Evolutionary conservation across 2,113 vertebrate species (phyloP).

Genomic region (Spermophilus dauricus): DNA sequence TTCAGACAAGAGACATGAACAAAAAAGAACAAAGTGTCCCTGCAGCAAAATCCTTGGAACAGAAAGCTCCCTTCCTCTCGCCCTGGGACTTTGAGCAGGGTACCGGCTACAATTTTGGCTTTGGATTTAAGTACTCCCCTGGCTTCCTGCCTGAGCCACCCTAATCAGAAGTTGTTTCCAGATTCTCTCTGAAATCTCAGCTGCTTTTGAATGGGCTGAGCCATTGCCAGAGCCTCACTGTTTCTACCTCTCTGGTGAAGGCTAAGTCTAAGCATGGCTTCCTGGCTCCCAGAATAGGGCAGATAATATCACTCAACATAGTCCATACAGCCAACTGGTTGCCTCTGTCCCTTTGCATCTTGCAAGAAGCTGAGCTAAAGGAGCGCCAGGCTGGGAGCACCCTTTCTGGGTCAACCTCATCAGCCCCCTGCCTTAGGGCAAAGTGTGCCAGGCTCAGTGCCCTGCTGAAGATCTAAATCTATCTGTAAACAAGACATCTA

Average conservation of each 20-base stretch:
- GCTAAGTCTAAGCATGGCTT: not conserved
- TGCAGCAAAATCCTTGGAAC: not conserved
- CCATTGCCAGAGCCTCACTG: not conserved
- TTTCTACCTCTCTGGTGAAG: not conserved
- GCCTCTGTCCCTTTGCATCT: not conserved
- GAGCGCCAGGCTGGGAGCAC: not conserved
- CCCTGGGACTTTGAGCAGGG: not conserved
- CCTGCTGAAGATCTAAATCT: not conserved
- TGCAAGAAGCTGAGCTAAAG: not conserved
- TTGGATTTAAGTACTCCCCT: not conserved
- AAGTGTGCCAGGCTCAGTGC: not conserved
- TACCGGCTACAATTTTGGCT: not conserved
- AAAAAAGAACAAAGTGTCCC: not conserved
- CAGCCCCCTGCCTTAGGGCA: slow-evolving; percentile 22
- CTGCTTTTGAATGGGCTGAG: slow-evolving; percentile 22
- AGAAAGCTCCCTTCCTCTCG: not conserved
- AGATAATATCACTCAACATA: not conserved
- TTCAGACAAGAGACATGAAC: not conserved
- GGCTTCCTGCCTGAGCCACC: not conserved
- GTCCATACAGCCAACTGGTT: not conserved
- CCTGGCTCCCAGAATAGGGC: not conserved
- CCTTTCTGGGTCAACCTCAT: not conserved
- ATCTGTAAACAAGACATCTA: not conserved
- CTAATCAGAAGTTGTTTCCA: not conserved
- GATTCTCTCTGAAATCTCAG: slow-evolving; percentile 17